Base-by-base conservation (phyloP, 1,140 invertebrate genomes). In the Trachymyrmex septentrionalis region DNA sequence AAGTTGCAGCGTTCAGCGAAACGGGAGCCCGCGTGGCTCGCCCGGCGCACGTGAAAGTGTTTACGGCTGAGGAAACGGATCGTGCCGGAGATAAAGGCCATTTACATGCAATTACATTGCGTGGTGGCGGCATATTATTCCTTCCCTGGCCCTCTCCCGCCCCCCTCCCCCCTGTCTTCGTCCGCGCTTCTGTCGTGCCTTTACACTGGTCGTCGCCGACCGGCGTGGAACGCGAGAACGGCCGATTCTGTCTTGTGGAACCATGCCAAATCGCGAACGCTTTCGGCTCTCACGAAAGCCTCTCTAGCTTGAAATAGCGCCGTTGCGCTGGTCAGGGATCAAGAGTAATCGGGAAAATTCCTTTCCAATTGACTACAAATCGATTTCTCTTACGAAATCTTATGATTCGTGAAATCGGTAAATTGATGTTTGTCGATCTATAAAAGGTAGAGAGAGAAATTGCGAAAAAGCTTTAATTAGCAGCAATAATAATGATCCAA, bases 81-180 rank as follows among this genome's bases (percentile, higher is more conserved):
- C 91, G 92, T 87, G 92, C 80, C 67, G 87, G 59, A 90, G 93
- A 94, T 95, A 94, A 93, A 87, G 84, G 85, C 89, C 91, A 92
- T 94, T 95, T 94, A 91, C 92, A 94, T 94, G 92, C 89, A 93
- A 95, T 94, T 94, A 93, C 93, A 88, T 90, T 90, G 91, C 92
- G 86, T 90, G 86, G 91, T 86, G 87, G 87, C 86, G 64, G 67
- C 57, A 85, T 91, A 92, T 93, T 92, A 92, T 92, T 86, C 81
- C 66, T 76, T 75, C 77, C 84, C 87, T 86, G 59, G 61, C 76
- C 76, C 38, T 73, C 34, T 53, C 59, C 16, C 57, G 27, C 12
- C 27, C 38, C 67, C 34, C 44, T 53, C 16, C 57, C n/a, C 12
- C 27, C 63, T 50, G 14, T 66, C 69, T 9, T 57, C 21, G 24